Evolutionary conservation across 2,888 invertebrate species (phyloP), one percentile per base, ranked within the genome.

Genomic region (Pasiphila rectangulata): DNA sequence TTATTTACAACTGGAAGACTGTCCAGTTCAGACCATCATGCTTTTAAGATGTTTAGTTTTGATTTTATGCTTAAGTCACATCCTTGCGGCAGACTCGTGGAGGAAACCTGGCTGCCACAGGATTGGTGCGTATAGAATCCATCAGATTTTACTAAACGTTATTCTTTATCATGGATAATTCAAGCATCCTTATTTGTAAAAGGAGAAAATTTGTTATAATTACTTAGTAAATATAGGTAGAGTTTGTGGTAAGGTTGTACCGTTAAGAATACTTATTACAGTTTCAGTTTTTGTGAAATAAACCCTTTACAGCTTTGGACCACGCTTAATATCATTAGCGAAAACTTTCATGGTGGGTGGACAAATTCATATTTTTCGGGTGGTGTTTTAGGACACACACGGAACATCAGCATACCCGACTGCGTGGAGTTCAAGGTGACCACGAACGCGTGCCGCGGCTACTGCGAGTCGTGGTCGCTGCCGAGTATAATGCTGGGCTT

Each of bases 381-480:
- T n/a, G n/a, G 12, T 2, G 12, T 19, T 64, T 4, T 66, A 95
- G 95, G 94, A 41, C 93, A 96, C 77, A 95, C 95, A 0, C 89
- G 95, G 50, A 93, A 91, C 65, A 93, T 96, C 57, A 93, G 92
- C 59, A 95, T 96, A 68, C 94, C 95, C 3, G 94, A 94, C 64
- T 97, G 96, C 80, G 93, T 96, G 0, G 93, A 94, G 67, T 96
- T 96, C 75, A 91, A 92, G 62, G 93, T 96, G 69, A 95, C 94
- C 35, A 95, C 95, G 17, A 96, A 96, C 75, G 96, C 95, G 0
- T 96, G 96, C 71, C 91, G 95, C 9, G 96, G 96, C 0, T 96
- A 91, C 81, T 97, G 96, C 77, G 94, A 94, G 69, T 96, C 96
- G 1, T 96, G 94, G 92, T 94, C 96, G 1, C 91, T 96, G 30